A percentile compares a stretch with the other conserved stretches of the same genome.
Evolutionary conservation across 2,797 vertebrate genomes (phyloP).

Genomic region (Melanotaenia boesemani): DNA sequence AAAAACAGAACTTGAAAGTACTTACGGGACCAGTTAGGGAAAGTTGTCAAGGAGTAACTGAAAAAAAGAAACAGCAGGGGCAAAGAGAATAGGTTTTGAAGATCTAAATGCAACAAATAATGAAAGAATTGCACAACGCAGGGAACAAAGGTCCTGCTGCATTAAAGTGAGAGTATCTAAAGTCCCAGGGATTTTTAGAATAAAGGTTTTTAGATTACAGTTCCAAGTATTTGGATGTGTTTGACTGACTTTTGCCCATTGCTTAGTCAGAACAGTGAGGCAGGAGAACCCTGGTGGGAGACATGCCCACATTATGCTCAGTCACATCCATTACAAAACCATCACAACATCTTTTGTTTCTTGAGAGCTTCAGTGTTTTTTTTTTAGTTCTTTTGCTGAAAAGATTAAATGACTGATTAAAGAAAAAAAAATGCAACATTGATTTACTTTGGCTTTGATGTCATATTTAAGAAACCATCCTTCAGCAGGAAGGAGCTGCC

Average conservation of each 20-base stretch:
- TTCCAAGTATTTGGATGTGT: slow-evolving; percentile 23
- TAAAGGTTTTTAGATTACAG: neutral
- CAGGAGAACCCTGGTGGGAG: slow-evolving; percentile 30
- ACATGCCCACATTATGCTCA: slow-evolving; percentile 53
- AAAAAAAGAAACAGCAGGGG: neutral
- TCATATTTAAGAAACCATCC: slow-evolving; percentile 62
- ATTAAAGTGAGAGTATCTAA: neutral
- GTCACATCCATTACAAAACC: slow-evolving; percentile 41
- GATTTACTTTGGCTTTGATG: slow-evolving; percentile 68
- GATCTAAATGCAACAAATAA: neutral
- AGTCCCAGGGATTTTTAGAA: slow-evolving; percentile 7
- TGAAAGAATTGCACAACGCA: neutral
- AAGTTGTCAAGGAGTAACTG: slow-evolving; percentile 8
- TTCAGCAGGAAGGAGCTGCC: slow-evolving; percentile 39
- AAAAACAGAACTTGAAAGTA: slow-evolving; percentile 57
- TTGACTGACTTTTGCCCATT: slow-evolving; percentile 60
- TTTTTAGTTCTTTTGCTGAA: slow-evolving; percentile 34
- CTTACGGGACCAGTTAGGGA: slow-evolving; percentile 33
- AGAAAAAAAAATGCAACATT: slow-evolving; percentile 29
- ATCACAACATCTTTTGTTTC: slow-evolving; percentile 51
- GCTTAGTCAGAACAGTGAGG: slow-evolving; percentile 38
- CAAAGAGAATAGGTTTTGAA: neutral
- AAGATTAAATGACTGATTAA: slow-evolving; percentile 45
- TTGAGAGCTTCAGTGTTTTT: slow-evolving; percentile 45
- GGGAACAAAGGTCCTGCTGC: neutral